Base-by-base conservation (phyloP, 2,888 invertebrate genomes). In the Didymodactylos carnosus region DNA sequence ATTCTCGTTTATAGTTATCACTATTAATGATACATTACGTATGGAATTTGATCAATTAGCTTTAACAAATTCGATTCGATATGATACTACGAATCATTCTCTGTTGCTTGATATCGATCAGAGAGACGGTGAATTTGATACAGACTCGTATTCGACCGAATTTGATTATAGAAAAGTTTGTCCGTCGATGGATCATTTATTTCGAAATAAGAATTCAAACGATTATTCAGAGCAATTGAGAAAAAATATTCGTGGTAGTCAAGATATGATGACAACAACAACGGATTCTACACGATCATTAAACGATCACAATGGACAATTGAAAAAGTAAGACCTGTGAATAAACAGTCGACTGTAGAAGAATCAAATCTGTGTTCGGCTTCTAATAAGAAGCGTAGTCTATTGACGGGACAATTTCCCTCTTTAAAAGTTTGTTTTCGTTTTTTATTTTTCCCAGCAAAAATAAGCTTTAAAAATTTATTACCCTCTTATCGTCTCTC, bases 191-290 rank as follows among this genome's bases (percentile, higher is more conserved):
- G 62, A 62, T 35, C 35, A 35, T 62, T n/a, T n/a, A 62, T 62
- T 62, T 62, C 19, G 35, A 29, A n/a, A n/a, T n/a, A n/a, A n/a
- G n/a, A n/a, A 16, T 46, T 70, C 41, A 23, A 39, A 29, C n/a
- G 7, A 70, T 23, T 43, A 43, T 23, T 39, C 16, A 40, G 43
- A 70, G 19, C 39, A 71, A 71, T 29, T 25, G 53, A 19, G 53
- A 74, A 5, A 41, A 53, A 19, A 62, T 71, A 25, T 41, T 40
- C 23, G 51, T 23, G 39, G 49, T 29, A 2, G 29, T 39, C 53
- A 53, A 62, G 27, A 71, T 71, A 72, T 71, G 62, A 74, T 53
- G 25, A 40, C 25, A 70, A 70, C 69, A 73, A 25, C 39, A 46
- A 71, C 13, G 16, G 25, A 27, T 16, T 69, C 69, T 43, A 41